These are phyloP conservation scores for Folsomia candida DNA, from an alignment of 2,888 invertebrate genomes.

Conservation along the genomic window DNA sequence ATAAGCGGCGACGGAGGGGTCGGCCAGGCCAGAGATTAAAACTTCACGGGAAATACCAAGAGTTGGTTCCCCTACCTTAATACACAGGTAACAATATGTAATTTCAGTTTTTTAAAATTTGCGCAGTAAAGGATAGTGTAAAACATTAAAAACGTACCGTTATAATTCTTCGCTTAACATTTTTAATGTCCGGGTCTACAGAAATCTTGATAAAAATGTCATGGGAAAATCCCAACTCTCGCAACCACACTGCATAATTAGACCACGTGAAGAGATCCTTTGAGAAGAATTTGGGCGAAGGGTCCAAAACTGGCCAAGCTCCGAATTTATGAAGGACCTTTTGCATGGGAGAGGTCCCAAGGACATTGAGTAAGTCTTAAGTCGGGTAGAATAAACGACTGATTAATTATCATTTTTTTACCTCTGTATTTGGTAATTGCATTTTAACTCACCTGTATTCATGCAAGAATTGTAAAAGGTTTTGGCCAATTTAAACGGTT, in stretches of 20 bases:
- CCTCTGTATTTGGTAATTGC: background rate
- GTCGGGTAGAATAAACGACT: background rate
- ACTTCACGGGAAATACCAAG: constrained; percentile 78
- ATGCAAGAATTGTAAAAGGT: constrained; percentile 80
- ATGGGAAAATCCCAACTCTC: constrained; percentile 74
- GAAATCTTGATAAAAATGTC: constrained; percentile 87
- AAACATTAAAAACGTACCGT: constrained; percentile 64
- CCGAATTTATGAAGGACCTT: constrained; percentile 56
- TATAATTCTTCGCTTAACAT: constrained; percentile 76
- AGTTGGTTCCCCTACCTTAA: constrained; percentile 79
- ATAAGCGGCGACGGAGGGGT: constrained; percentile 78
- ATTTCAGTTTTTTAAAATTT: background rate
- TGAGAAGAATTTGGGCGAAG: constrained; percentile 60
- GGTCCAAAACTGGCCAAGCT: constrained; percentile 56
- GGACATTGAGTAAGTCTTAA: constrained; percentile 54
- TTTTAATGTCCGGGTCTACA: constrained; percentile 81
- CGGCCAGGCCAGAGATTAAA: constrained; percentile 73
- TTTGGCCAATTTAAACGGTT: constrained; percentile 65
- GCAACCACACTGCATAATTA: constrained; percentile 74
- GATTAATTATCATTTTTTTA: background rate
- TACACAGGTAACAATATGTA: background rate
- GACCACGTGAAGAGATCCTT: constrained; percentile 61
- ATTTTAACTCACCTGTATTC: constrained; percentile 66
- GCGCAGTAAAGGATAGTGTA: background rate
- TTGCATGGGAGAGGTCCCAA: constrained; percentile 54